These are phyloP conservation scores for Falco naumanni DNA, from an alignment of 2,797 vertebrate genomes.

Conservation along the genomic window DNA sequence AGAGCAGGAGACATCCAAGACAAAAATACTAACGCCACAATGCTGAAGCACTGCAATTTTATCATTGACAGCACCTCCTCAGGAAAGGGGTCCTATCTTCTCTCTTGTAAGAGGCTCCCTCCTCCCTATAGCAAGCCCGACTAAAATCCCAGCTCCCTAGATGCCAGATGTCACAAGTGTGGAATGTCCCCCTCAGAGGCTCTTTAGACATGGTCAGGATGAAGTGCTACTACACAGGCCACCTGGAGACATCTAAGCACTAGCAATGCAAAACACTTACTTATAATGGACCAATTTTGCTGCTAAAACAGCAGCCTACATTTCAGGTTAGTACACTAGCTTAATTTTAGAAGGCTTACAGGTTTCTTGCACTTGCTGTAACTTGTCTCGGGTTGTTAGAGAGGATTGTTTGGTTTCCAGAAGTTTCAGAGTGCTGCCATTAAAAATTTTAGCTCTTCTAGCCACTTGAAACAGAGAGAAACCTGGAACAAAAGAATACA, in stretches of 20 bases:
- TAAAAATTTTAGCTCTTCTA: constrained; percentile 20
- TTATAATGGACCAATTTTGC: constrained; percentile 28
- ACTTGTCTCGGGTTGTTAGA: constrained; percentile 45
- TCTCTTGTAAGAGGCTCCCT: neutral
- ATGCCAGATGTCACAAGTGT: neutral
- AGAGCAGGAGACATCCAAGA: neutral
- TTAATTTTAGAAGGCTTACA: constrained; percentile 68
- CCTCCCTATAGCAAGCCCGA: neutral
- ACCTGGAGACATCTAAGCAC: neutral
- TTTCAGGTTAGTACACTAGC: constrained; percentile 67
- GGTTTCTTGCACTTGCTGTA: constrained; percentile 59
- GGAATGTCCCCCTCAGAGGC: neutral
- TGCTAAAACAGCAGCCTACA: constrained; percentile 52
- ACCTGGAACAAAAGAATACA: neutral
- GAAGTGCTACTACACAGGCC: neutral
- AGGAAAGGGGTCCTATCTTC: neutral
- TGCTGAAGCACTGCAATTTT: neutral
- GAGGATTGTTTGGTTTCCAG: constrained; percentile 55
- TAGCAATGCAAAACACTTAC: constrained; percentile 35
- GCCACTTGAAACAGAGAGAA: neutral
- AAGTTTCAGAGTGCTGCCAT: constrained; percentile 41
- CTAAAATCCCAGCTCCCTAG: neutral
- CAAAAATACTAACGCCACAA: neutral
- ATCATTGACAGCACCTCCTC: neutral
- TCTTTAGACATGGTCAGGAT: neutral